These are phyloP conservation scores for Apantesis nais DNA, from an alignment of 2,888 invertebrate species.

Conservation along the genomic window DNA sequence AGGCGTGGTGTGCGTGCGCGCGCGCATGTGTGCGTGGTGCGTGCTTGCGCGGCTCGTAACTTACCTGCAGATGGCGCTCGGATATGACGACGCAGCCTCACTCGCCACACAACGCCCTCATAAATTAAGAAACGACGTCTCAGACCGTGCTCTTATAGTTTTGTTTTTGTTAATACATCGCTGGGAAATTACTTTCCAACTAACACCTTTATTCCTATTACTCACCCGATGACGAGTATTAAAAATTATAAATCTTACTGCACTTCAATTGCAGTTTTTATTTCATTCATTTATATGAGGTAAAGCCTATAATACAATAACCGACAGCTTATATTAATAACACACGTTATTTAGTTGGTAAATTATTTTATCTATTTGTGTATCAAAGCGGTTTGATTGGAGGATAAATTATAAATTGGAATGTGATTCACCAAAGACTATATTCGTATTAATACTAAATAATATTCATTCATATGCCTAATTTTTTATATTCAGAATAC, in stretches of 20 bases:
- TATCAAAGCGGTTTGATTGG: background rate
- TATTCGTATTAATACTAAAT: too few species aligned
- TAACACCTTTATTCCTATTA: constrained; percentile 39
- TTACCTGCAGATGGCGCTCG: constrained; percentile 81
- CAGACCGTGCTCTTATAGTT: constrained; percentile 61
- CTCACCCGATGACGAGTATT: constrained; percentile 15
- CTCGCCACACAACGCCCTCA: constrained; percentile 75
- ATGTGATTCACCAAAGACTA: too few species aligned
- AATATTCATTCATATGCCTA: too few species aligned
- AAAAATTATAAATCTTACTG: background rate
- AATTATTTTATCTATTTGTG: background rate
- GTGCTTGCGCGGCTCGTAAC: constrained; percentile 51
- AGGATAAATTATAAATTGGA: too few species aligned
- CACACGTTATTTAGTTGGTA: background rate
- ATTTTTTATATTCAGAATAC: too few species aligned
- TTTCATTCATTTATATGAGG: background rate
- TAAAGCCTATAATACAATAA: background rate
- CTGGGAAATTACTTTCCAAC: constrained; percentile 54
- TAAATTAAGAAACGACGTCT: constrained; percentile 81
- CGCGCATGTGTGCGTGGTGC: constrained; percentile 73
- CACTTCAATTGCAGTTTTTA: background rate
- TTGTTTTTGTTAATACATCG: constrained; percentile 69
- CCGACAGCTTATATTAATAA: background rate
- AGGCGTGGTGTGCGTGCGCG: constrained; percentile 75
- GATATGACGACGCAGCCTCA: constrained; percentile 60